Evolutionary conservation across 2,113 vertebrate species (phyloP), one percentile per base, ranked within the genome.

Genomic region (Verasper variegatus): DNA sequence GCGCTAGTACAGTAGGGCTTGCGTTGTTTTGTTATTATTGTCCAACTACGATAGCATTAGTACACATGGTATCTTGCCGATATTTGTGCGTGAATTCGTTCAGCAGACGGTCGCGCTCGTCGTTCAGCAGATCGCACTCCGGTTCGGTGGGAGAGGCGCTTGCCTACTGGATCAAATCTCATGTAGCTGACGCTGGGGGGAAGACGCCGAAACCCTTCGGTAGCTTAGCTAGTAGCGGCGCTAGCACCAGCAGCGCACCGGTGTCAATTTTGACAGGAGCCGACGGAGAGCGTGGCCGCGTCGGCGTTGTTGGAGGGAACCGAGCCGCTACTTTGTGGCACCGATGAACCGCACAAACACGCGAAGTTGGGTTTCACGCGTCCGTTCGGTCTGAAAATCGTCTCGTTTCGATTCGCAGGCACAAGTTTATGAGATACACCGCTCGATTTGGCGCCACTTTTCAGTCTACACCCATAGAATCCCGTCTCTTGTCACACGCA

Each of bases 221-320:
- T 80, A 77, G 76, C 76, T 67, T 21, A 79, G 89, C 91, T 91
- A 65, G 70, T 90, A 68, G 68, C 68, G 71, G 84, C 75, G 90
- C 64, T 92, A 93, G 88, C 91, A 76, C 21, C 61, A 84, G 69
- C 75, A 2, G 72, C 84, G 91, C 91, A 92, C 87, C 90, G 92
- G 90, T 69, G 87, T 93, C 91, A 88, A 93, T 92, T 92, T 93
- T 93, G 92, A 93, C 91, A 93, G 90, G 88, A 90, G 74, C 91
- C 92, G 90, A 66, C 42, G 72, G 42, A 82, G 81, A 89, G 87
- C 78, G 78, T 5, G 57, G 73, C 71, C 37, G 57, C 15, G 68
- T 26, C 91, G 91, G 90, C 78, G 72, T 40, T 2, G 72, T 69
- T 79, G 76, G 62, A 67, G 68, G 55, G 67, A 83, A 27, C 76